Conservation (phyloP, 2,113 vertebrate genomes). For the Gnathonemus echidnorhynchus region DNA sequence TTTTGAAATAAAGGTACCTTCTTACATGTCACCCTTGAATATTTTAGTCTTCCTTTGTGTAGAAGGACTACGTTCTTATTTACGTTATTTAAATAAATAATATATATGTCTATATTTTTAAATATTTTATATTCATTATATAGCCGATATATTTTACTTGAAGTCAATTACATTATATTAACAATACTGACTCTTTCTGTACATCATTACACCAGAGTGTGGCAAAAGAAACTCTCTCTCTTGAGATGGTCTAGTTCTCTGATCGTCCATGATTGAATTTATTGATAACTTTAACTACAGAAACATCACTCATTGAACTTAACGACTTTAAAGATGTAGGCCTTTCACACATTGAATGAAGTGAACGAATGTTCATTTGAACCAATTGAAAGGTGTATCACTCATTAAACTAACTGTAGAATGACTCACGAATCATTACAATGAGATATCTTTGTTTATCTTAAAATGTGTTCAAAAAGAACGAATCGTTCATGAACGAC, state of each 20-base stretch:
- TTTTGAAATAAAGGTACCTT: neutral
- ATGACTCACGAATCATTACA: neutral
- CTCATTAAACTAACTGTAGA: neutral
- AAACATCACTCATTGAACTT: neutral
- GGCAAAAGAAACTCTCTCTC: neutral
- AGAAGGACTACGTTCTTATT: neutral
- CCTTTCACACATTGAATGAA: neutral
- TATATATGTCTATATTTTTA: neutral
- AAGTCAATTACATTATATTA: neutral
- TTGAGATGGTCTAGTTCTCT: neutral
- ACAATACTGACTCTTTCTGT: neutral
- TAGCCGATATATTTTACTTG: neutral
- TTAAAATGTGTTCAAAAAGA: neutral
- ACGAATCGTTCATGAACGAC: neutral
- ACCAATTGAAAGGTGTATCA: neutral
- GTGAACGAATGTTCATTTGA: neutral
- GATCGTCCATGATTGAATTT: neutral
- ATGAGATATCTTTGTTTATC: neutral
- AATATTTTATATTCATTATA: neutral
- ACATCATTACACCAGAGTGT: neutral
- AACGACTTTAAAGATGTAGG: neutral
- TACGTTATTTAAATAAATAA: neutral
- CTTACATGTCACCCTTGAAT: neutral
- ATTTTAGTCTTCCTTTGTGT: neutral
- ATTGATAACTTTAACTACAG: neutral